Base-by-base conservation (phyloP, 2,797 vertebrate species). In the Macropus fuliginosus region DNA sequence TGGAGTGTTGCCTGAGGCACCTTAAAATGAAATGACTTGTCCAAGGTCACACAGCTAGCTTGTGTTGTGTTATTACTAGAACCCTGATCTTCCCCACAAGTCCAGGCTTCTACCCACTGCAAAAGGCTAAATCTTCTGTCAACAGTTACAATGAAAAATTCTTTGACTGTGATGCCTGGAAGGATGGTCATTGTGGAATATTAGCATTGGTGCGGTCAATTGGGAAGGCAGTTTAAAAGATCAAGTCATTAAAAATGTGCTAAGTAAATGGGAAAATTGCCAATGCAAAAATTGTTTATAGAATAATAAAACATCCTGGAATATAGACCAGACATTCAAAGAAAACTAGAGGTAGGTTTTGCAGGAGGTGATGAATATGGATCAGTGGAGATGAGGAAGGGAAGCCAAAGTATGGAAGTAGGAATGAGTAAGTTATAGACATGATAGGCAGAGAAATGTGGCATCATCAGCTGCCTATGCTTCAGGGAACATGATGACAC, bases 71-170 rank as follows among this genome's bases (percentile, higher is more conserved):
- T 21, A 18, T 74, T 74, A 74, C 2, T 81, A 40, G 46, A 46
- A 46, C 74, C 40, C 27, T 8, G 0, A 1, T 46, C 18, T 46
- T 81, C 74, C 40, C 40, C 18, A 46, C 18, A 46, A 81, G 40
- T 18, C 40, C 40, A 46, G 16, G 0, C 18, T 46, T 81, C n/a
- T 81, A 81, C 6, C 40, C 9, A 81, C 9, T 81, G 74, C 46
- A 21, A 40, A 81, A 46, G 8, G 3, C 21, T 81, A 18, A 16
- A 81, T 81, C 18, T 81, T 81, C 40, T 81, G 18, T 94, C 74
- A 95, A n/a, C 46, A 91, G 93, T 96, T 95, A 92, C 8, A 93
- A 55, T 54, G 57, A 95, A 87, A 95, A 94, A 55, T 95, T 95
- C 34, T 16, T 90, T 95, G 96, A 93, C 94, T 55, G 95, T 34